These are phyloP conservation scores for Ligdia adustata DNA, from an alignment of 2,888 invertebrate genomes.

Conservation along the genomic window DNA sequence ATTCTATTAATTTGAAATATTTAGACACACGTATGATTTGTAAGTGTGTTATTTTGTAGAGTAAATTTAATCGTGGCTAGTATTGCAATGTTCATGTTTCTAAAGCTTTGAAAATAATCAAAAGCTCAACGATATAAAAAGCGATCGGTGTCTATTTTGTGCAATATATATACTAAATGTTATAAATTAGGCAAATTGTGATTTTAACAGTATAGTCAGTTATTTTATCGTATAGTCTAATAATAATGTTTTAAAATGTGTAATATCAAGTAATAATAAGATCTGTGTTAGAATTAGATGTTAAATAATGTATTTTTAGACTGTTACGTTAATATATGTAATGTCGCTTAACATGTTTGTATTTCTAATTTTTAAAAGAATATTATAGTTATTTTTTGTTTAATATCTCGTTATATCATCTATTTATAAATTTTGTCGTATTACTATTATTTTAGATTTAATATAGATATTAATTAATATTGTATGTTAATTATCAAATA, in stretches of 20 bases:
- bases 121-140: constrained; percentile 37
- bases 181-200: constrained; percentile 80
- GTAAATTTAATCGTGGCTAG: constrained; percentile 1
- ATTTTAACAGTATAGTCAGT: constrained; percentile 80
- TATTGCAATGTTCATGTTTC: constrained; percentile 16
- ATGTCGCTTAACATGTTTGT: constrained; percentile 24
- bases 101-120: constrained; percentile 37
- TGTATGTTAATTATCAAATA: constrained; percentile 29
- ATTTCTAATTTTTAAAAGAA: constrained; percentile 32
- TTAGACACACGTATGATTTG: too few relatives aligned
- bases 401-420: constrained; percentile 1
- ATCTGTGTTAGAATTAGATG: constrained; percentile 74
- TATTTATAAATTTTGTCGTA: constrained; percentile 30
- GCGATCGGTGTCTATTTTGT: constrained; percentile 73
- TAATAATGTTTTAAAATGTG: constrained; percentile 70
- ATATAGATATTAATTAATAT: constrained; percentile 16
- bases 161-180: constrained; percentile 69
- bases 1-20: too few relatives aligned
- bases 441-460: constrained; percentile 19
- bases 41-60: not conserved
- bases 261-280: constrained; percentile 73
- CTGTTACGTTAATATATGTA: constrained; percentile 50
- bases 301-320: constrained; percentile 67
- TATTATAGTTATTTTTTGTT: not conserved
- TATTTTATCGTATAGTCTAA: constrained; percentile 73